Evolutionary conservation across 2,797 vertebrate genomes (phyloP).

Genomic region (Dermochelys coriacea): DNA sequence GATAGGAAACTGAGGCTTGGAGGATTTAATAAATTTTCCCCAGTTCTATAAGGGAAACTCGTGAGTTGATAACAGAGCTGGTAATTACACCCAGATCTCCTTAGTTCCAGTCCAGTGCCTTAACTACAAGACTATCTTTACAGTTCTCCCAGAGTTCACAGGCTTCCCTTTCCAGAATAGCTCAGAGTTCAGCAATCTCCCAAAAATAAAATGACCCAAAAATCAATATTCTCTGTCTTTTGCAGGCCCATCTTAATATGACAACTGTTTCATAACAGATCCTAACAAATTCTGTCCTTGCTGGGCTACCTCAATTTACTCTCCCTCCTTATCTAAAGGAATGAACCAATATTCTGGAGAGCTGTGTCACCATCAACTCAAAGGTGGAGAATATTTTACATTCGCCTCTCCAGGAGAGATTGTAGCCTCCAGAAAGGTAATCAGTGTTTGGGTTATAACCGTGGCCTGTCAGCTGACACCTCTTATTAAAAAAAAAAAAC

Average conservation of each 20-base stretch:
- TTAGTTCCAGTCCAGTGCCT: not conserved
- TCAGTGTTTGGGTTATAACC: not conserved
- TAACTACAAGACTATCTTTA: not conserved
- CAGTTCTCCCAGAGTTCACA: not conserved
- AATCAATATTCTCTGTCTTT: not conserved
- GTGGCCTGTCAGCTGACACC: not conserved
- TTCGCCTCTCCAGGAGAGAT: not conserved
- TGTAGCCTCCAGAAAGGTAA: not conserved
- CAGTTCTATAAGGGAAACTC: not conserved
- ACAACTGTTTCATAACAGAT: not conserved
- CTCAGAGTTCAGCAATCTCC: not conserved
- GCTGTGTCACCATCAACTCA: not conserved
- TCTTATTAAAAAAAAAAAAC: constrained; percentile 19
- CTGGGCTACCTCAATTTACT: not conserved
- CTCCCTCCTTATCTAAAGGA: not conserved
- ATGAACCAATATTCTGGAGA: not conserved
- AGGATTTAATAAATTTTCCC: not conserved
- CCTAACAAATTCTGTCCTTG: not conserved
- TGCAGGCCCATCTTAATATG: not conserved
- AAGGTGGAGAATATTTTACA: not conserved
- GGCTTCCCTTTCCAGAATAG: not conserved
- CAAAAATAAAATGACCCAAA: not conserved
- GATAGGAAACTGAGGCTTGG: not conserved
- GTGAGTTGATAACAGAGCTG: not conserved
- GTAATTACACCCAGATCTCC: not conserved